These are phyloP conservation scores for Clarias magur DNA, from an alignment of 2,113 vertebrate species.

Conservation along the genomic window DNA sequence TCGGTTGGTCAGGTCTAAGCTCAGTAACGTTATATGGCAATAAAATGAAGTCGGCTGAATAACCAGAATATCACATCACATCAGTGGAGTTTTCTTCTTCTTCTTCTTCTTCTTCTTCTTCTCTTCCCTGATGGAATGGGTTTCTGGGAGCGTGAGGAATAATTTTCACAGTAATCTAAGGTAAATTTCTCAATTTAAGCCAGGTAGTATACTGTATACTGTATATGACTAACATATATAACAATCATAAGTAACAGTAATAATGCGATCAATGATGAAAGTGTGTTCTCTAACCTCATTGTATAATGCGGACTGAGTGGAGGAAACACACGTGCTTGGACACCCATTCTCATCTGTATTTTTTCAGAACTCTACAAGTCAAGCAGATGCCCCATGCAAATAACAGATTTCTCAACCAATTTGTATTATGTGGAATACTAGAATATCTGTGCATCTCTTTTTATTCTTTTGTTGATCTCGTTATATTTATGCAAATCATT, in stretches of 20 bases:
- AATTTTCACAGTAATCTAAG: too few relatives aligned
- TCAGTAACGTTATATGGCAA: too few relatives aligned
- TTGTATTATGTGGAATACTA: background rate
- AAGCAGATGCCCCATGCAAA: background rate
- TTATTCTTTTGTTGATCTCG: background rate
- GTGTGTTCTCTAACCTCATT: background rate
- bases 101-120: too few relatives aligned
- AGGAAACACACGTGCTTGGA: background rate
- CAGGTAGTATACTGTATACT: too few relatives aligned
- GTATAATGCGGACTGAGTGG: background rate
- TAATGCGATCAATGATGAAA: background rate
- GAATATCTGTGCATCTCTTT: background rate
- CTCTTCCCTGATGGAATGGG: too few relatives aligned
- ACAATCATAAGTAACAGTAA: background rate
- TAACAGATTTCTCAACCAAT: background rate
- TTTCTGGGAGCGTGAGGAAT: too few relatives aligned
- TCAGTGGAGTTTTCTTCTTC: too few relatives aligned
- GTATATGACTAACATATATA: background rate
- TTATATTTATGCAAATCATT: constrained; percentile 3
- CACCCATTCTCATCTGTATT: background rate
- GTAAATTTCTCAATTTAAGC: too few relatives aligned
- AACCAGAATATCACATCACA: too few relatives aligned
- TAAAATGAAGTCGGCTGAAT: too few relatives aligned
- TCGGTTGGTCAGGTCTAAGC: too few relatives aligned
- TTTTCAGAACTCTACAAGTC: background rate